Percentiles rank a stretch among this genome's conserved stretches.
Conservation (phyloP, 1,140 invertebrate species). For the Tyrophagus putrescentiae region DNA sequence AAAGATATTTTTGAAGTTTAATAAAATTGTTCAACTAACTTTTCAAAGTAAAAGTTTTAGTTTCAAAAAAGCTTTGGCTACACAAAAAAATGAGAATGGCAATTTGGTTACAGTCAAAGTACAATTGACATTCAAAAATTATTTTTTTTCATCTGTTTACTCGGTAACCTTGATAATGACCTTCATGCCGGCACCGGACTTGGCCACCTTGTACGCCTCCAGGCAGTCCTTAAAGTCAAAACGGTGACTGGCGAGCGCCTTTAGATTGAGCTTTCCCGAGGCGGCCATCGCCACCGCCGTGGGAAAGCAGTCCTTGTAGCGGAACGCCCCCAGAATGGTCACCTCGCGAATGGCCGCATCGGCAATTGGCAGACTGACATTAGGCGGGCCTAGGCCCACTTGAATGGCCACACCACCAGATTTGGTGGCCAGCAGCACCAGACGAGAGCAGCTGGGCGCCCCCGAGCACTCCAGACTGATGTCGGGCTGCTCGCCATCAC, state of each 20-base stretch:
- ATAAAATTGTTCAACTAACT: too few relatives aligned
- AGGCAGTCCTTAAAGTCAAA: conserved; percentile 66
- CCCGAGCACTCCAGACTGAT: conserved; percentile 21
- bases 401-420: conserved; percentile 59
- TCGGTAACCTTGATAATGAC: conserved; percentile 61
- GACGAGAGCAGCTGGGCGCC: conserved; percentile 45
- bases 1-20: too few relatives aligned
- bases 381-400: conserved; percentile 63
- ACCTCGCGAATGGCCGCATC: conserved; percentile 65
- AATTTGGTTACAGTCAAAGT: too few relatives aligned
- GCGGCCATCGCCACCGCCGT: conserved; percentile 16
- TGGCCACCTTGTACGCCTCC: conserved; percentile 70
- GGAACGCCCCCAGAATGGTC: conserved; percentile 75
- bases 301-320: conserved; percentile 68
- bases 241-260: conserved; percentile 75
- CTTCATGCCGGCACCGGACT: conserved; percentile 58
- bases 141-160: too few relatives aligned
- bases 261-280: conserved; percentile 60
- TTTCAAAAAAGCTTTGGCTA: too few relatives aligned
- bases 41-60: too few relatives aligned
- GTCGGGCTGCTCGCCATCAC: conserved; percentile 34
- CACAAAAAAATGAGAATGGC: too few relatives aligned
- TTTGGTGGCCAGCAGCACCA: conserved; percentile 14
- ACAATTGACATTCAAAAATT: too few relatives aligned
- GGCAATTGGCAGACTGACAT: conserved; percentile 62